These are phyloP conservation scores for Erpornis zantholeuca DNA, from an alignment of 2,113 vertebrate genomes.

Conservation along the genomic window DNA sequence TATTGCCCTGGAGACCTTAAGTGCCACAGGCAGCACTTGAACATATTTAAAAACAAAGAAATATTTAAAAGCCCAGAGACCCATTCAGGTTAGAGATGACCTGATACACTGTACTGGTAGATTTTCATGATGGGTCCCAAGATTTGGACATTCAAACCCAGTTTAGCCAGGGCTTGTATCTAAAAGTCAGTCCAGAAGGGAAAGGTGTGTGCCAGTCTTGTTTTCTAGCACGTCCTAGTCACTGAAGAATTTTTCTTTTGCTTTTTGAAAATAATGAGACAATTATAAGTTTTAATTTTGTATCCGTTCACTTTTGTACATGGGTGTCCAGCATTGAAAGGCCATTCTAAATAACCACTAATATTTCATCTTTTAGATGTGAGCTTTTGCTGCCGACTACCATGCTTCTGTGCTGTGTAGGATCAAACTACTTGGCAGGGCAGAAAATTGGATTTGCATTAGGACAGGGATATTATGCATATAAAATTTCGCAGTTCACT, in stretches of 20 bases:
- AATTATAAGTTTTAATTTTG: background rate
- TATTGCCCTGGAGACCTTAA: background rate
- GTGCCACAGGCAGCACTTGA: background rate
- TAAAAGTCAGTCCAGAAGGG: background rate
- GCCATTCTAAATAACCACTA: background rate
- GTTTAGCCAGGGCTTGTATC: background rate
- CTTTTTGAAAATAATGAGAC: background rate
- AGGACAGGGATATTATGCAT: background rate
- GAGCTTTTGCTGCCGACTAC: background rate
- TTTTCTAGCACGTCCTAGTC: background rate
- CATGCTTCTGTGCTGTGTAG: background rate
- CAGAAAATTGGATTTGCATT: conserved; percentile 48
- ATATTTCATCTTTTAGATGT: background rate
- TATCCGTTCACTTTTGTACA: background rate
- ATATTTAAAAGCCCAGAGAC: background rate
- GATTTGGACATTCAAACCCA: background rate
- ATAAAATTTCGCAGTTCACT: conserved; percentile 59
- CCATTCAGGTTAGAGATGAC: background rate
- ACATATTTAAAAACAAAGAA: background rate
- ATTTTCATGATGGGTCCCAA: background rate
- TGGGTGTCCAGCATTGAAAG: background rate
- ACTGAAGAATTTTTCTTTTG: background rate
- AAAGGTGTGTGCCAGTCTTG: background rate
- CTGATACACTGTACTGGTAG: background rate
- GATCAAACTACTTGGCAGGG: conserved; percentile 27